Evolutionary conservation across 1,140 invertebrate species (phyloP).

Genomic region (Probaryconus sp.): DNA sequence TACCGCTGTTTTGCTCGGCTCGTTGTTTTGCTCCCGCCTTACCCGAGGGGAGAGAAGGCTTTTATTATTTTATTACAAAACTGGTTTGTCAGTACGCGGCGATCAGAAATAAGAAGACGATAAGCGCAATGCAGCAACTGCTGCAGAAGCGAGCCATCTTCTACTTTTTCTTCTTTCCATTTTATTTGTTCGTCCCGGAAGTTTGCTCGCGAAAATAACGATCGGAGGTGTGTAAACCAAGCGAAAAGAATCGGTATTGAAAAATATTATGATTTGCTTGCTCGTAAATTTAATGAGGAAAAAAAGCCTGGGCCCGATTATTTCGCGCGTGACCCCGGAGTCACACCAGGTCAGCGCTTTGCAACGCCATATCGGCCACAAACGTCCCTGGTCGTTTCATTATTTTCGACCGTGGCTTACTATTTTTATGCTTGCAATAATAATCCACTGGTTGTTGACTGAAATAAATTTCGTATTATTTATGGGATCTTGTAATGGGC

Average conservation of each 20-base stretch:
- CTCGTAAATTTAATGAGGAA: constrained; percentile 52
- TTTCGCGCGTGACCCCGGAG: too few relatives aligned
- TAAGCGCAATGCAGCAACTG: constrained; percentile 41
- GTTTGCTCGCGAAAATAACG: constrained; percentile 42
- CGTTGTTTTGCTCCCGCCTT: constrained; percentile 57
- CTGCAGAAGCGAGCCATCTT: constrained; percentile 38
- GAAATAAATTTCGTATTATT: constrained; percentile 48
- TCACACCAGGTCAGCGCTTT: too few relatives aligned
- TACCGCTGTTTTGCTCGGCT: constrained; percentile 27
- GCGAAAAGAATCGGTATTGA: constrained; percentile 38
- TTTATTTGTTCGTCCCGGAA: constrained; percentile 34
- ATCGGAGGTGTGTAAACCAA: constrained; percentile 44
- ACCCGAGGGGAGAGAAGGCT: constrained; percentile 55
- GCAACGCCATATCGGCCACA: too few relatives aligned
- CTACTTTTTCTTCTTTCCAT: constrained; percentile 4
- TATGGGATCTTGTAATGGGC: constrained; percentile 28
- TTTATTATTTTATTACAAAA: constrained; percentile 74
- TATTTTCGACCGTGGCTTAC: constrained; percentile 36
- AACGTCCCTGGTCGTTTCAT: constrained; percentile 33
- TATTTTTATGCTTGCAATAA: constrained; percentile 42
- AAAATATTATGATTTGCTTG: constrained; percentile 49
- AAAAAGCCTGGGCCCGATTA: constrained; percentile 34
- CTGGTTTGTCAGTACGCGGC: constrained; percentile 66
- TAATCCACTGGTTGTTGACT: constrained; percentile 30
- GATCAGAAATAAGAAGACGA: constrained; percentile 63